These are phyloP conservation scores for Zapornia atra DNA, from an alignment of 2,113 vertebrate species.

Conservation along the genomic window DNA sequence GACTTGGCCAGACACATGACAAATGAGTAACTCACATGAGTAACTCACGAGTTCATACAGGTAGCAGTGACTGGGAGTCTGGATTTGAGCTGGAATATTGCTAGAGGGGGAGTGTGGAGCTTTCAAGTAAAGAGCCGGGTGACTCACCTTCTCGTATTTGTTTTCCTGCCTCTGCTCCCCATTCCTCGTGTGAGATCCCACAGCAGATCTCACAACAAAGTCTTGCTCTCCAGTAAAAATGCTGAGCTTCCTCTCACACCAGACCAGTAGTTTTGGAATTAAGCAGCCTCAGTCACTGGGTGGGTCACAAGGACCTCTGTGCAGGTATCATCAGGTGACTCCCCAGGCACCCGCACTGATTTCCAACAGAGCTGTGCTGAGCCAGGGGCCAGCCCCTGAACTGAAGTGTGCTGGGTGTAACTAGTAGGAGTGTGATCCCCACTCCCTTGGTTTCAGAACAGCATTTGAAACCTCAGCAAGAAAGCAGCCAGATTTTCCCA, in stretches of 20 bases:
- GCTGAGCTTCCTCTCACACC: background rate
- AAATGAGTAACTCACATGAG: background rate
- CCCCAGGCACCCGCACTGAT: background rate
- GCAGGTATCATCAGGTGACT: background rate
- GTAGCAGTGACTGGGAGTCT: background rate
- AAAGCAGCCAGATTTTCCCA: background rate
- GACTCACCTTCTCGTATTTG: background rate
- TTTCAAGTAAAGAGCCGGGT: background rate
- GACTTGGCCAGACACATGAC: background rate
- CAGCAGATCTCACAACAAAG: background rate
- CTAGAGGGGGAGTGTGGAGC: background rate
- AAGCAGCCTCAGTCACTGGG: background rate
- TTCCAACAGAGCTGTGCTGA: background rate
- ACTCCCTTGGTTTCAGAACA: background rate
- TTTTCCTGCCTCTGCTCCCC: background rate
- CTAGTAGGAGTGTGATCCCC: background rate
- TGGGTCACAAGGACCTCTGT: background rate
- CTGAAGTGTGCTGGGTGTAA: background rate
- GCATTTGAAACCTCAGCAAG: background rate
- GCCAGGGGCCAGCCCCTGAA: background rate
- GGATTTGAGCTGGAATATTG: background rate
- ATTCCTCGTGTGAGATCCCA: background rate
- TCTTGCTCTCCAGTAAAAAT: background rate
- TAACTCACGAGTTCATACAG: background rate
- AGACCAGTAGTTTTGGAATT: background rate